Conservation (phyloP, 2,113 vertebrate species). For the Hemiprocne comata region DNA sequence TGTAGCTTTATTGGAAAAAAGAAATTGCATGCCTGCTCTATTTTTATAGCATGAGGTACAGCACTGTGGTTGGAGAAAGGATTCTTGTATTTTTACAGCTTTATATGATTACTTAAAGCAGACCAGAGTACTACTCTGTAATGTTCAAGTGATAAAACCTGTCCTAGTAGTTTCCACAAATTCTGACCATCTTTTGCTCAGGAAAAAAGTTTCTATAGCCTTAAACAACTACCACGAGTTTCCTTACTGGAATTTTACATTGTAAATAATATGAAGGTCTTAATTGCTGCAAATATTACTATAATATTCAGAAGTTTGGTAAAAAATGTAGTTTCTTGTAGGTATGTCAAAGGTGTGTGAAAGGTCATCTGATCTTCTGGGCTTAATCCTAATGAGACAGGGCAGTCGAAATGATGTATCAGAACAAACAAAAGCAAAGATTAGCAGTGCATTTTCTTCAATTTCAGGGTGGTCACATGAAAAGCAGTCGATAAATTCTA, state of each 20-base stretch:
- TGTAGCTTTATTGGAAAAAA: conserved; percentile 15
- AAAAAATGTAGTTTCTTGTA: background rate
- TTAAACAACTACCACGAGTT: background rate
- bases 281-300: background rate
- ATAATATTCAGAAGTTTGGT: background rate
- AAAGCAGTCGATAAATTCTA: background rate
- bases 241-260: background rate
- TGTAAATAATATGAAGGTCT: background rate
- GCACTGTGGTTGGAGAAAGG: background rate
- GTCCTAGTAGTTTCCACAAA: background rate
- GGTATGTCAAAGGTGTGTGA: background rate
- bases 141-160: background rate
- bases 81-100: conserved; percentile 46
- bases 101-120: conserved; percentile 37
- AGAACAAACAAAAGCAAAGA: background rate
- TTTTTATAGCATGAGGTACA: conserved; percentile 42
- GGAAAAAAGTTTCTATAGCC: background rate
- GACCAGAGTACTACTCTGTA: background rate
- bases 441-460: background rate
- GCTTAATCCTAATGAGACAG: background rate
- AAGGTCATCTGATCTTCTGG: background rate
- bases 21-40: background rate
- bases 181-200: conserved; percentile 6
- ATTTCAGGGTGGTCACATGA: background rate
- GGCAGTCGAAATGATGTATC: background rate